Conservation (phyloP, 2,797 vertebrate species). For the Potorous gilbertii region DNA sequence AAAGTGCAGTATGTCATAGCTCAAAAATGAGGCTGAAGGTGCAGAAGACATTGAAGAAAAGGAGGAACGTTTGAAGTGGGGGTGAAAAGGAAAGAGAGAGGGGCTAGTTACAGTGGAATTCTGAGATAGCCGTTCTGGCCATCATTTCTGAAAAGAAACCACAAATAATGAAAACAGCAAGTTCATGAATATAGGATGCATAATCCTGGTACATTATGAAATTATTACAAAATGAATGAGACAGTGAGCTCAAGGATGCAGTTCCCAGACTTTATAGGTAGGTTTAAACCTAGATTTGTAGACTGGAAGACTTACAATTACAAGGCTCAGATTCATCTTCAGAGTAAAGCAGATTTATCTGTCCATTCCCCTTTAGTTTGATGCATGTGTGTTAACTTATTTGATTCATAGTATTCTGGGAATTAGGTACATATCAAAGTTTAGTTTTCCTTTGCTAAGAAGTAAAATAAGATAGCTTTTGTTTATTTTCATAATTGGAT, state of each 20-base stretch:
- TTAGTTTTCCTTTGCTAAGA: neutral
- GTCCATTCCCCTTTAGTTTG: slow-evolving; percentile 32
- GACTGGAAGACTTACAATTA: neutral
- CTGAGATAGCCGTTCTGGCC: slow-evolving; percentile 55
- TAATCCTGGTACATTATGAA: slow-evolving; percentile 30
- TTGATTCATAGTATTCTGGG: slow-evolving; percentile 38
- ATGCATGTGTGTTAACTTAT: slow-evolving; percentile 10
- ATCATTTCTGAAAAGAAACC: slow-evolving; percentile 56
- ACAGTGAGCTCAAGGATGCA: slow-evolving; percentile 12
- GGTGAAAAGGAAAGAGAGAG: slow-evolving; percentile 39
- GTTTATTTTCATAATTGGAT: slow-evolving; percentile 64
- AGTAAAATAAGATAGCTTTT: slow-evolving; percentile 1
- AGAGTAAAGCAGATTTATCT: slow-evolving; percentile 41
- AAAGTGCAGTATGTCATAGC: slow-evolving; percentile 29
- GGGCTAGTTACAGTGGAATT: slow-evolving; percentile 62
- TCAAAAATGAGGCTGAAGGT: slow-evolving; percentile 55
- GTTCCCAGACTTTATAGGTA: neutral
- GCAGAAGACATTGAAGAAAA: slow-evolving; percentile 59
- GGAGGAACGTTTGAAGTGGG: slow-evolving; percentile 50
- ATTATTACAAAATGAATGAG: slow-evolving; percentile 19
- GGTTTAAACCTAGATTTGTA: slow-evolving; percentile 32
- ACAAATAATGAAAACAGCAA: slow-evolving; percentile 55
- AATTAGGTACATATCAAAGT: neutral
- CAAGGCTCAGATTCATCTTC: slow-evolving; percentile 52
- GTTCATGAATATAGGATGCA: slow-evolving; percentile 36